These are phyloP conservation scores for Engystomops pustulosus DNA, from an alignment of 2,113 vertebrate species.

Conservation along the genomic window DNA sequence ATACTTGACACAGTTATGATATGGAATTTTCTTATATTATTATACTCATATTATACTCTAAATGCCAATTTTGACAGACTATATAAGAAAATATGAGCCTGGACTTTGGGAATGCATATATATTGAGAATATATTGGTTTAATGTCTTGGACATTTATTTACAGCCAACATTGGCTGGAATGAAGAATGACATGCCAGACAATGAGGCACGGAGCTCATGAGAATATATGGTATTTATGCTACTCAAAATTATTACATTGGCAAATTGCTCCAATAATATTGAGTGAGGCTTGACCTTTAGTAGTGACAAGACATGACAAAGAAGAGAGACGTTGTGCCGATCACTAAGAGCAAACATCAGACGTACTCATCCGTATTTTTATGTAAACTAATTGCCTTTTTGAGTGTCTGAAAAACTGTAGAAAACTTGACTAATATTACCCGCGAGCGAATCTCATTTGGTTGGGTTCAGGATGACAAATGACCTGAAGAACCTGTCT, in stretches of 20 bases:
- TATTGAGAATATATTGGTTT: neutral
- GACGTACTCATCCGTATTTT: conserved; percentile 11
- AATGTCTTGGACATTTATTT: conserved; percentile 6
- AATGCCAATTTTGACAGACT: neutral
- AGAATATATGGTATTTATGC: conserved; percentile 10
- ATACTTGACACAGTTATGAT: neutral
- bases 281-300: conserved; percentile 50
- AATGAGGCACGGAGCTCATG: neutral
- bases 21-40: neutral
- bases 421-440: conserved; percentile 47
- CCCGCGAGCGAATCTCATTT: conserved; percentile 47
- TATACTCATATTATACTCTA: neutral
- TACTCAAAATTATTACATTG: conserved; percentile 21
- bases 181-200: conserved; percentile 21
- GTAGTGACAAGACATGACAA: conserved; percentile 43
- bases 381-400: conserved; percentile 44
- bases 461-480: conserved; percentile 51
- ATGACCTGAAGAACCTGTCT: conserved; percentile 51
- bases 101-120: too few species aligned
- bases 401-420: conserved; percentile 33
- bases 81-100: neutral
- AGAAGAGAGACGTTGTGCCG: neutral
- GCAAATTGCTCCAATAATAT: conserved; percentile 17
- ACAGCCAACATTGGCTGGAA: neutral
- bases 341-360: neutral